phyloP scores from a whole-genome alignment of 2,888 invertebrate species.

The Opisthograptis luteolata region DNA sequence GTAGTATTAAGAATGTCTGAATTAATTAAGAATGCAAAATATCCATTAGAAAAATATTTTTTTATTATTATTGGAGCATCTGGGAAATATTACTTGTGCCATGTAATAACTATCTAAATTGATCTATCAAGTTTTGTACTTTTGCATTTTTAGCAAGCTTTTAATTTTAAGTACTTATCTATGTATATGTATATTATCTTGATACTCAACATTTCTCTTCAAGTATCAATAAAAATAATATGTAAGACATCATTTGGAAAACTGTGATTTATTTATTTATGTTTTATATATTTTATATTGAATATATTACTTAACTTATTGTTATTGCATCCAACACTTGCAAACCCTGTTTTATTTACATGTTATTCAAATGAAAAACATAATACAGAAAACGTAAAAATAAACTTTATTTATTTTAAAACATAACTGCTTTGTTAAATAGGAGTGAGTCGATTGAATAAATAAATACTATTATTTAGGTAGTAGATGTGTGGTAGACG shows the following conservation, averaged over 20 bases:
- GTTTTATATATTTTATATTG: not conserved
- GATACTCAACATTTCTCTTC: conserved; percentile 1
- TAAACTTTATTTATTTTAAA: conserved; percentile 78
- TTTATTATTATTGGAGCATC: too few relatives aligned
- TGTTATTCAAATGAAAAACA: conserved; percentile 56
- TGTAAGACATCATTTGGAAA: not conserved
- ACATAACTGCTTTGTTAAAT: conserved; percentile 69
- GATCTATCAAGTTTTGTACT: too few relatives aligned
- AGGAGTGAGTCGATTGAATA: conserved; percentile 62
- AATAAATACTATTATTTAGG: conserved; percentile 55
- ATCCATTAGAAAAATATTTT: too few relatives aligned
- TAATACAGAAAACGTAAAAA: conserved; percentile 78
- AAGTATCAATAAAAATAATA: not conserved
- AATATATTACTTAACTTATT: not conserved
- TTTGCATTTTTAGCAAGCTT: too few relatives aligned
- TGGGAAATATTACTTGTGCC: not conserved
- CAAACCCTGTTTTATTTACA: conserved; percentile 4
- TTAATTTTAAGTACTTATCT: too few relatives aligned
- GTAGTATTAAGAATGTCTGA: too few relatives aligned
- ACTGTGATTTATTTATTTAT: not conserved
- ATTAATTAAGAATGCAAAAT: too few relatives aligned
- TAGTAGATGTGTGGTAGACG: conserved; percentile 38
- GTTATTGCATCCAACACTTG: not conserved
- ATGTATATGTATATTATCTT: too few relatives aligned
- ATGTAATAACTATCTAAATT: too few relatives aligned